Conservation (phyloP, 2,797 vertebrate species). For the Rousettus madagascariensis region DNA sequence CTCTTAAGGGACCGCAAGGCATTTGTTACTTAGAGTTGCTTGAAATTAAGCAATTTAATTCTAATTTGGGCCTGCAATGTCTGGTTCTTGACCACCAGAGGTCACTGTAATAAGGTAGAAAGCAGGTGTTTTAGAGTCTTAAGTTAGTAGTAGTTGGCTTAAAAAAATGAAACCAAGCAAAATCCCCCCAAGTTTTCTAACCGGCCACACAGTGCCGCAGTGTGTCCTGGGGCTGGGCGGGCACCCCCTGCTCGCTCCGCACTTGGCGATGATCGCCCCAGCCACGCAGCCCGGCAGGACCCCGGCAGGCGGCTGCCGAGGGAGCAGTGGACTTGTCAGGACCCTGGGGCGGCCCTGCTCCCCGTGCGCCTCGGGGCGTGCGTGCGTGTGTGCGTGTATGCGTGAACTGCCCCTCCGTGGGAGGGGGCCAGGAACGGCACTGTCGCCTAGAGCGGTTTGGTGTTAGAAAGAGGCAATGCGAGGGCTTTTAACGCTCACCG, state of each 20-base stretch:
- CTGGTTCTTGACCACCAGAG: constrained; percentile 74
- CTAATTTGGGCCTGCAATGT: constrained; percentile 54
- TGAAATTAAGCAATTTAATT: constrained; percentile 31
- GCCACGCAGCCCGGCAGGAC: neutral
- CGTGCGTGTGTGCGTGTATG: no score
- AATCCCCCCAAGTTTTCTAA: neutral
- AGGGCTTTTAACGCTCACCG: accelerated
- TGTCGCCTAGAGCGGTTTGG: neutral
- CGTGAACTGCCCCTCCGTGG: neutral
- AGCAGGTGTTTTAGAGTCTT: constrained; percentile 63
- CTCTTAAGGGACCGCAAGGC: neutral
- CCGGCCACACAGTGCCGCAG: neutral
- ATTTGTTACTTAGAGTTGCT: neutral
- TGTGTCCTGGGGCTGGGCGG: neutral
- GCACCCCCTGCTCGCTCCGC: neutral
- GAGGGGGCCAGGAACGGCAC: neutral
- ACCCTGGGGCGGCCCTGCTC: neutral
- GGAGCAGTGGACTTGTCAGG: neutral
- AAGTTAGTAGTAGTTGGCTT: neutral
- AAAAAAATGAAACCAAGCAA: neutral
- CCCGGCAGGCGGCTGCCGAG: neutral
- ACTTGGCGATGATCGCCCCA: neutral
- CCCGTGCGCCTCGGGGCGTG: neutral
- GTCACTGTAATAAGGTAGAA: constrained; percentile 79
- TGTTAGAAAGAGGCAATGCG: accelerated